Evolutionary conservation across 2,888 invertebrate genomes (phyloP), one percentile per base, ranked within the genome.

Genomic region (Spisula solida): DNA sequence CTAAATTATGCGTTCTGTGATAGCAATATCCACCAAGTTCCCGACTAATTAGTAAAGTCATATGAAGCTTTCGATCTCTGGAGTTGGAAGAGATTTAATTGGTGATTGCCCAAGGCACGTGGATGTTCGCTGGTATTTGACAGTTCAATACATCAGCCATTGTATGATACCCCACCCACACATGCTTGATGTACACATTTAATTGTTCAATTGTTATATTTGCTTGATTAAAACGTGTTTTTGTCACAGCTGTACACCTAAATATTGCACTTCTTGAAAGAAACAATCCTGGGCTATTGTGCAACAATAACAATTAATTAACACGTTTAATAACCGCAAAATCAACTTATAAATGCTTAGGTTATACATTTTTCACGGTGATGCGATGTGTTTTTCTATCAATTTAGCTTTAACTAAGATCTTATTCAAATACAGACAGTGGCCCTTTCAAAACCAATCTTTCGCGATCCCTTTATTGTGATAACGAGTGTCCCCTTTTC

Each of bases 401-500:
- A 75, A 75, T 75, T 34, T 75, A 75, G 20, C 75, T 18, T 31
- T 31, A 1, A 14, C 20, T 75, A 75, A 75, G 75, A 75, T 75
- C 75, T 75, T 75, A 75, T 75, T 75, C 75, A 75, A 75, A 75
- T 75, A 75, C 75, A 75, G 75, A 75, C 75, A 1, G 75, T 31
- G 18, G 12, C 31, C 31, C 31, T 75, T 75, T 75, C 31, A 75
- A 31, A 75, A 4, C 31, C 31, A 31, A 75, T 34, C 34, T 31
- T 12, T 18, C 31, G 12, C 34, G 25, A 83, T 83, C 41, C 66
- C 60, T 16, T 66, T 48, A 41, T 83, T 75, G 31, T 83, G 48
- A 70, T 75, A 75, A 70, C 48, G 75, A 83, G 75, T 47, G 75
- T 41, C 83, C 70, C 75, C 75, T 83, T 16, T 75, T 66, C 66